phyloP scores from a whole-genome alignment of 2,888 invertebrate genomes.

The Clunio marinus region DNA sequence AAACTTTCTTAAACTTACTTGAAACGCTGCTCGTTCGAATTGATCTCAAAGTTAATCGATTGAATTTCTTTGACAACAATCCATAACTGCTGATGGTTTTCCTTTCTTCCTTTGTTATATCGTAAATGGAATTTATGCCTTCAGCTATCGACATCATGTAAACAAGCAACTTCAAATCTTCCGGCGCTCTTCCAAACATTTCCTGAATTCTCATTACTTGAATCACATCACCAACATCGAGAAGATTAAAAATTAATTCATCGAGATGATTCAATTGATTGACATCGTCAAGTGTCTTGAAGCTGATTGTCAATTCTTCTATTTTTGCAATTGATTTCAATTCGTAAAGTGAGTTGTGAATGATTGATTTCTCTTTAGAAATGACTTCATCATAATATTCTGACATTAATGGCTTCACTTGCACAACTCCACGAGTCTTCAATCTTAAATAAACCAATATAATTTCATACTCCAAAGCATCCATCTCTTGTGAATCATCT shows the following conservation, averaged over 20 bases:
- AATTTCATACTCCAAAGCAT: slow-evolving; percentile 51
- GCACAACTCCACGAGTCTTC: slow-evolving; percentile 41
- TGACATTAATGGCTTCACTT: slow-evolving; percentile 47
- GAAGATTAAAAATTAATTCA: slow-evolving; percentile 52
- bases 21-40: slow-evolving; percentile 10
- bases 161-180: slow-evolving; percentile 57
- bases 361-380: slow-evolving; percentile 48
- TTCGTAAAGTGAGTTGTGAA: slow-evolving; percentile 50
- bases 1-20: slow-evolving; percentile 7
- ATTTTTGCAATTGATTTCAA: slow-evolving; percentile 50
- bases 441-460: slow-evolving; percentile 46
- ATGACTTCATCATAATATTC: slow-evolving; percentile 50
- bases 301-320: slow-evolving; percentile 46
- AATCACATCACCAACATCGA: slow-evolving; percentile 56
- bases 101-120: slow-evolving; percentile 62
- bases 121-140: slow-evolving; percentile 55
- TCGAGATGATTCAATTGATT: slow-evolving; percentile 48
- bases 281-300: slow-evolving; percentile 43
- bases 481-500: slow-evolving; percentile 50
- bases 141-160: slow-evolving; percentile 60
- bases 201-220: slow-evolving; percentile 56
- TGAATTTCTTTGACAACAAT: slow-evolving; percentile 50
- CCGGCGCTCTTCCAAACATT: slow-evolving; percentile 50
- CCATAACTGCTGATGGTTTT: slow-evolving; percentile 53
- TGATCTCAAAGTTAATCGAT: slow-evolving; percentile 46